phyloP scores from a whole-genome alignment of 2,113 vertebrate species.

The Neoarius graeffei region DNA sequence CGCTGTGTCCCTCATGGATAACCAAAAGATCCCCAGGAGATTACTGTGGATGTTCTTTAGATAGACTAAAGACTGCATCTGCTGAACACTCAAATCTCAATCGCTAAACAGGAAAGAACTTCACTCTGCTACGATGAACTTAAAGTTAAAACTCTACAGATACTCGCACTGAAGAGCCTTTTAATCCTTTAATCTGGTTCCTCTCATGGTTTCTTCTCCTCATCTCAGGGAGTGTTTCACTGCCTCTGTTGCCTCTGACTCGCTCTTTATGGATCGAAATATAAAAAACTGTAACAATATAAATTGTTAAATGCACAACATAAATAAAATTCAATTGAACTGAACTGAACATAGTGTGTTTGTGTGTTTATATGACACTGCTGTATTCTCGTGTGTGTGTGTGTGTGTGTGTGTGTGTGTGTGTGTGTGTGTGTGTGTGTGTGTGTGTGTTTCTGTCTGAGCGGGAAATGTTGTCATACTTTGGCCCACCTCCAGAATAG shows the following conservation, averaged over 20 bases:
- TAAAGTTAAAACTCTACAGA: not conserved
- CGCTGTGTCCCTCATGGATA: not conserved
- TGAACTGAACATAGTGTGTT: not conserved
- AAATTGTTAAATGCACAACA: not conserved
- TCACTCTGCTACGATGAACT: not conserved
- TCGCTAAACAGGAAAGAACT: not conserved
- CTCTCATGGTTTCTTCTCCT: not conserved
- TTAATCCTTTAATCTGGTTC: not conserved
- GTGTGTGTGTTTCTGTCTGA: not conserved
- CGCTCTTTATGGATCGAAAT: not conserved
- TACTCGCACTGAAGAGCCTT: not conserved
- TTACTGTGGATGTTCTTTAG: not conserved
- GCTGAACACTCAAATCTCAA: not conserved
- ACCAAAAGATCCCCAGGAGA: not conserved
- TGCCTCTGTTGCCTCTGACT: not conserved
- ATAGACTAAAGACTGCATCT: not conserved
- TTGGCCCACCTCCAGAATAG: not conserved
- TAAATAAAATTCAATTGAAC: not conserved
- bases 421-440: not conserved
- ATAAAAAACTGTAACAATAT: not conserved
- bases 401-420: not conserved
- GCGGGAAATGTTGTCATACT: slow-evolving; percentile 5
- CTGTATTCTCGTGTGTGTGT: not conserved
- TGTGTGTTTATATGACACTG: not conserved
- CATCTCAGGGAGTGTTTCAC: not conserved